phyloP scores from a whole-genome alignment of 2,797 vertebrate genomes.

The Carduelis carduelis region DNA sequence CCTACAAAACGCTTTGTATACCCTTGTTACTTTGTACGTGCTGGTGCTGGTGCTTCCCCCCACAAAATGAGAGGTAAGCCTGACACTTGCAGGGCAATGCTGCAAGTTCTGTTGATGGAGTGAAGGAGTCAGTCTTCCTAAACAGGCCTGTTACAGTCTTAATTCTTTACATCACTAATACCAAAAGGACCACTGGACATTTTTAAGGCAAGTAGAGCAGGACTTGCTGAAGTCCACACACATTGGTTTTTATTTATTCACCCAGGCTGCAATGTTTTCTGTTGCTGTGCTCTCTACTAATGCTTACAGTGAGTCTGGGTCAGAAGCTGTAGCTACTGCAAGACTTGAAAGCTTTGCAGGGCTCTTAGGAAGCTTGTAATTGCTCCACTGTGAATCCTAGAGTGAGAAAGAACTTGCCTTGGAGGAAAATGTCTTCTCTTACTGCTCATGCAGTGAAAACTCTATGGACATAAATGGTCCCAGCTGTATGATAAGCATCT shows the following conservation, averaged over 20 bases:
- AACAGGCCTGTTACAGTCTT: neutral
- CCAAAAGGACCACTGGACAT: neutral
- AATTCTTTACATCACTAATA: neutral
- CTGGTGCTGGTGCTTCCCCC: neutral
- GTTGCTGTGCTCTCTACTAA: neutral
- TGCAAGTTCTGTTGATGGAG: neutral
- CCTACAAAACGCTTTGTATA: constrained; percentile 24
- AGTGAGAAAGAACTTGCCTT: neutral
- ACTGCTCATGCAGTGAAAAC: neutral
- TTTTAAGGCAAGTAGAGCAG: neutral
- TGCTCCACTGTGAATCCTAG: neutral
- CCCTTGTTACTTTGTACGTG: neutral
- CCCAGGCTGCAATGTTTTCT: neutral
- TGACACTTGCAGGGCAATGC: neutral
- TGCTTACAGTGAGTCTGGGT: neutral
- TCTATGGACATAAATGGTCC: neutral
- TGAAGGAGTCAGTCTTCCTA: neutral
- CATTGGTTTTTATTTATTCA: neutral
- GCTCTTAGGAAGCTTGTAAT: neutral
- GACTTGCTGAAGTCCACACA: neutral
- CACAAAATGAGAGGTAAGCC: neutral
- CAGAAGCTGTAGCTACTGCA: neutral
- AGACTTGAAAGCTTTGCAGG: neutral
- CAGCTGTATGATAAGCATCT: neutral
- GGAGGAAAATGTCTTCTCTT: neutral